A percentile compares a stretch with the other conserved stretches of the same genome.
Evolutionary conservation across 1,140 invertebrate genomes (phyloP).

Genomic region (Ectropis grisescens): DNA sequence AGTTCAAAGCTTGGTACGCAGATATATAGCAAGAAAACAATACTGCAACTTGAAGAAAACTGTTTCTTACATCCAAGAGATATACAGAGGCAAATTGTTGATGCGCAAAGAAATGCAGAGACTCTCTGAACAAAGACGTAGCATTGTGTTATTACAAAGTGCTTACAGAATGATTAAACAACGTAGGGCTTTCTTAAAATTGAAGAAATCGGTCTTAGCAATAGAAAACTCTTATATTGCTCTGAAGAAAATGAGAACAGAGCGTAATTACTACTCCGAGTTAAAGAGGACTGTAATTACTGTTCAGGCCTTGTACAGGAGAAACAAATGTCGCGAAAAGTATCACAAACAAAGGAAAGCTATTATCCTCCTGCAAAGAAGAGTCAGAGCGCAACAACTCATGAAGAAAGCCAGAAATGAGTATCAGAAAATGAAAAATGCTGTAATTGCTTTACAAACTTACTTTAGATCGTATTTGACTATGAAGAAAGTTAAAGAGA

Average conservation of each 20-base stretch:
- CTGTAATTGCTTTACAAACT: constrained; percentile 57
- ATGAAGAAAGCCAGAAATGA: constrained; percentile 41
- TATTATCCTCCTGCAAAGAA: constrained; percentile 51
- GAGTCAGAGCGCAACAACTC: constrained; percentile 42
- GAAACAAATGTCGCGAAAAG: constrained; percentile 24
- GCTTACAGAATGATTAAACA: constrained; percentile 52
- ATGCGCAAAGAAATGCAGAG: constrained; percentile 37
- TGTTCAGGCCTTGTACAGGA: constrained; percentile 58
- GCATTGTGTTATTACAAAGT: constrained; percentile 51
- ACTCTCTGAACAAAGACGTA: constrained; percentile 26
- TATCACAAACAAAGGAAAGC: constrained; percentile 33
- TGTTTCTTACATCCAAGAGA: constrained; percentile 50
- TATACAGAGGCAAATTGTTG: constrained; percentile 52
- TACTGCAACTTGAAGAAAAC: constrained; percentile 37
- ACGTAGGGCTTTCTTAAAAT: constrained; percentile 18
- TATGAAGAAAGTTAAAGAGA: constrained; percentile 36
- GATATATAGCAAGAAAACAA: constrained; percentile 26
- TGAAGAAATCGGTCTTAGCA: constrained; percentile 25
- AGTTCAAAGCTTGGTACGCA: constrained; percentile 32
- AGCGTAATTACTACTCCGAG: constrained; percentile 45
- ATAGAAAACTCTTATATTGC: constrained; percentile 52
- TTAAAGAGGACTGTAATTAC: constrained; percentile 25
- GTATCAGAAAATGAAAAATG: constrained; percentile 42
- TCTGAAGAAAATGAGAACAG: constrained; percentile 39
- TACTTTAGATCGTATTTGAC: constrained; percentile 44